Percentiles rank a stretch among this genome's conserved stretches.
phyloP scores from a whole-genome alignment of 2,113 vertebrate genomes.

The Gila orcuttii region DNA sequence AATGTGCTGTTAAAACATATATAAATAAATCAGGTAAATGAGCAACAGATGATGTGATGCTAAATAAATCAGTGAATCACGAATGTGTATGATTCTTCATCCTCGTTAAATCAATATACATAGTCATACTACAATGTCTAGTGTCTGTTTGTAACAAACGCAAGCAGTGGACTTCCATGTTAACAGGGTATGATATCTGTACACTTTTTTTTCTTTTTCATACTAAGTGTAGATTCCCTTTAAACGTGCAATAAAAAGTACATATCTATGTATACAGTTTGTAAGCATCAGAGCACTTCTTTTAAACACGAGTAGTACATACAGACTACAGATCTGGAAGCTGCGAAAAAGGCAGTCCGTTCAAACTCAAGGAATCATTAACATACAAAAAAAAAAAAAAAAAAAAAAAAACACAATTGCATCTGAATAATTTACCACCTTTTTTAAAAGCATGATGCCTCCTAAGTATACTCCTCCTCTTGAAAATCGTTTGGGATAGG shows the following conservation, averaged over 20 bases:
- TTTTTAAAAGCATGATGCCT: conserved; percentile 74
- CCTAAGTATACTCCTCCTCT: conserved; percentile 70
- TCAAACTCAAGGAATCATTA: conserved; percentile 80
- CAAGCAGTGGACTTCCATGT: conserved; percentile 83
- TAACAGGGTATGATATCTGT: conserved; percentile 74
- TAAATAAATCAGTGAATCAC: conserved; percentile 47
- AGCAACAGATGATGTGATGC: conserved; percentile 19
- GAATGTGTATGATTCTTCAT: conserved; percentile 54
- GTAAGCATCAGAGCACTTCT: conserved; percentile 95
- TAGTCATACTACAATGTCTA: conserved; percentile 72
- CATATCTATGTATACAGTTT: conserved; percentile 94
- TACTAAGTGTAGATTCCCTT: conserved; percentile 83
- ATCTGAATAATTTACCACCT: conserved; percentile 76
- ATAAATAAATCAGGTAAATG: conserved; percentile 7
- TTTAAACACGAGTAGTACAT: conserved; percentile 92
- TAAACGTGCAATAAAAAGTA: conserved; percentile 99
- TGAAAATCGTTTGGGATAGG: conserved; percentile 59
- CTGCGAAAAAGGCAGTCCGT: conserved; percentile 82
- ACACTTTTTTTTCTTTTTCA: conserved; percentile 72
- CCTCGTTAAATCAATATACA: conserved; percentile 67
- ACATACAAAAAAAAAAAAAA: conserved; percentile 76
- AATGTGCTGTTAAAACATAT: conserved; percentile 25
- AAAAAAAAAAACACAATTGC: conserved; percentile 75
- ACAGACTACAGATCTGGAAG: conserved; percentile 92
- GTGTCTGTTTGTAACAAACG: conserved; percentile 78